These are phyloP conservation scores for Ectropis grisescens DNA, from an alignment of 1,140 invertebrate species.

Conservation along the genomic window DNA sequence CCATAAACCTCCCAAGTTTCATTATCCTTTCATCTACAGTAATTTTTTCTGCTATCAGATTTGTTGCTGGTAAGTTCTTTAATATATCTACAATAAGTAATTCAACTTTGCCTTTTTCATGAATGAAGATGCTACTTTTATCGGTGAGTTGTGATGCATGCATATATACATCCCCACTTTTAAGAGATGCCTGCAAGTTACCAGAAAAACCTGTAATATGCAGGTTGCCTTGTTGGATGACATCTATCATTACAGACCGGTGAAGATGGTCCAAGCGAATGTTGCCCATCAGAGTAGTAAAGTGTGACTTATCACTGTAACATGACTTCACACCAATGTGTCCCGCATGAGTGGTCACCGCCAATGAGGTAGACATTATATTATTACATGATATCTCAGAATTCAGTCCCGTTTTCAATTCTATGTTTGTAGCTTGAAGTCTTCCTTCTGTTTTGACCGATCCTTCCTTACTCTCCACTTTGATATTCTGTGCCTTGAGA, in stretches of 20 bases:
- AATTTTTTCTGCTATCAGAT: conserved; percentile 63
- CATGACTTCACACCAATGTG: conserved; percentile 59
- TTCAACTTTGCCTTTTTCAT: conserved; percentile 65
- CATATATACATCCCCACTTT: conserved; percentile 62
- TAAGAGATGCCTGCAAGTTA: conserved; percentile 55
- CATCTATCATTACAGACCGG: conserved; percentile 55
- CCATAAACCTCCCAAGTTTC: conserved; percentile 57
- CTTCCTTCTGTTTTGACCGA: conserved; percentile 45
- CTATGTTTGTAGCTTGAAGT: conserved; percentile 52
- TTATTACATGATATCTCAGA: conserved; percentile 53
- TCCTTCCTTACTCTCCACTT: conserved; percentile 52
- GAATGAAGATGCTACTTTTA: conserved; percentile 67
- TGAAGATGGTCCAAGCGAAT: conserved; percentile 53
- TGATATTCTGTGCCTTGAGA: conserved; percentile 54
- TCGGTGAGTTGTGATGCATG: conserved; percentile 56
- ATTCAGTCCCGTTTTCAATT: conserved; percentile 49
- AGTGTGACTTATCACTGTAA: conserved; percentile 63
- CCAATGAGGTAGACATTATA: conserved; percentile 53
- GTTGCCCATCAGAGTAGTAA: conserved; percentile 59
- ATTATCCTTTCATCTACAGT: conserved; percentile 57
- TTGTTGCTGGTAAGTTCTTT: conserved; percentile 57
- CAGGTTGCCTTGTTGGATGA: conserved; percentile 58
- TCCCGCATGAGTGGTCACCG: conserved; percentile 51
- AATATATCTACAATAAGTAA: conserved; percentile 50
- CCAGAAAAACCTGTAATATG: conserved; percentile 61